phyloP scores from a whole-genome alignment of 1,140 invertebrate genomes.

The Lordiphosa stackelbergi region DNA sequence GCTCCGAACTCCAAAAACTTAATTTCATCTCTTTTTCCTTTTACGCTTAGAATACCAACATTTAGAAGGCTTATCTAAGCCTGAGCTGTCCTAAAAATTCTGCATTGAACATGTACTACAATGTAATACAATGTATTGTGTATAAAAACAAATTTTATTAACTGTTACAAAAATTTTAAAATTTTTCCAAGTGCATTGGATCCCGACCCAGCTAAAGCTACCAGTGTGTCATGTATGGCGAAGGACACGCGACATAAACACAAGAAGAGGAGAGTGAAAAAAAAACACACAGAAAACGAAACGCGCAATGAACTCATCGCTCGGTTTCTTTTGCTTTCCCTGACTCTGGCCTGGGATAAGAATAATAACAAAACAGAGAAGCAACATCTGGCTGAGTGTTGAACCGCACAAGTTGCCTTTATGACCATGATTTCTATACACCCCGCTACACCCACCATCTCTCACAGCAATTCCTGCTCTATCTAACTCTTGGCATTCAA shows the following conservation, averaged over 20 bases:
- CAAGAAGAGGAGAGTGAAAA: constrained; percentile 3
- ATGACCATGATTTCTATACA: constrained; percentile 34
- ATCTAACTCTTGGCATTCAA: constrained; percentile 16
- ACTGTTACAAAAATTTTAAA: too few species aligned
- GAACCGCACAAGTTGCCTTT: constrained; percentile 47
- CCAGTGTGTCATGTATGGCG: constrained; percentile 36
- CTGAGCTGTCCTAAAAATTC: neutral
- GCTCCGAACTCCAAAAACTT: too few species aligned
- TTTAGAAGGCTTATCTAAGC: too few species aligned
- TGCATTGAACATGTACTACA: too few species aligned
- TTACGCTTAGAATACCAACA: too few species aligned
- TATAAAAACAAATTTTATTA: too few species aligned
- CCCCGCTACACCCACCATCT: neutral
- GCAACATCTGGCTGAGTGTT: constrained; percentile 23
- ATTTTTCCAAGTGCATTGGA: constrained; percentile 16
- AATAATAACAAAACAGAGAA: constrained; percentile 21
- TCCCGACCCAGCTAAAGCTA: constrained; percentile 28
- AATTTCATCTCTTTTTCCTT: too few species aligned
- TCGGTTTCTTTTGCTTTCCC: constrained; percentile 3
- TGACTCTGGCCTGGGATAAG: constrained; percentile 16
- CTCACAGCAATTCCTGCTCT: constrained; percentile 12
- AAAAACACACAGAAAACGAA: constrained; percentile 10
- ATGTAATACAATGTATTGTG: too few species aligned
- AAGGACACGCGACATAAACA: constrained; percentile 24
- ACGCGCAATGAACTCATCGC: constrained; percentile 52